Conservation (phyloP, 1,140 invertebrate species). For the Atta cephalotes region DNA sequence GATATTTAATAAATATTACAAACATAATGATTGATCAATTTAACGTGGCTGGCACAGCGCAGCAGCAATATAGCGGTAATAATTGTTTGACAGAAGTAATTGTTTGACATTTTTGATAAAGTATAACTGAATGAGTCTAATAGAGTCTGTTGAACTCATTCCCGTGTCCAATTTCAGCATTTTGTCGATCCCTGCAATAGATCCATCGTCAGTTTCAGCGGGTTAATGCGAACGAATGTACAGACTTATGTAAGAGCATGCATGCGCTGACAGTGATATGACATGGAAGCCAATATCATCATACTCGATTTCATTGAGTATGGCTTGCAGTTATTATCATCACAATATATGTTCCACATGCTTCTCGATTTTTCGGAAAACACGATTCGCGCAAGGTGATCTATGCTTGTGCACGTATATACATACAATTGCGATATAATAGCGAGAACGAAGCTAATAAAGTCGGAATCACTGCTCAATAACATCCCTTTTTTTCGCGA, state of each 20-base stretch:
- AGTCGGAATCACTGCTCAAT: constrained; percentile 20
- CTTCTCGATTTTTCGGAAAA: constrained; percentile 12
- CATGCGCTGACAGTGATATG: background rate
- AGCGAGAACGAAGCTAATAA: constrained; percentile 51
- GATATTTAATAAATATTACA: too few relatives aligned
- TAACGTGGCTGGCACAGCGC: too few relatives aligned
- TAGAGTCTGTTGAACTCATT: too few relatives aligned
- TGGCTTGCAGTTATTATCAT: constrained; percentile 26
- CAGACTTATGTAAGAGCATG: background rate
- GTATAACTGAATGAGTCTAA: too few relatives aligned
- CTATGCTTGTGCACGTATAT: background rate
- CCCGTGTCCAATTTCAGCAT: too few relatives aligned
- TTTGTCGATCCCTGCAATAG: too few relatives aligned
- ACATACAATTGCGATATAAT: constrained; percentile 33
- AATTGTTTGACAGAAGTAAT: too few relatives aligned
- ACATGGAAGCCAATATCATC: background rate
- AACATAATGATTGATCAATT: too few relatives aligned
- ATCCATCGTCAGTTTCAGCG: too few relatives aligned
- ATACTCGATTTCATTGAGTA: background rate
- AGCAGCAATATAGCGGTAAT: too few relatives aligned
- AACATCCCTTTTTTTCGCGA: constrained; percentile 39
- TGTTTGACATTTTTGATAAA: too few relatives aligned
- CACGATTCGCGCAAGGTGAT: background rate
- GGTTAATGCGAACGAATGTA: background rate
- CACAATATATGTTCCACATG: background rate